These are phyloP conservation scores for Hirtodrosophila cameraria DNA, from an alignment of 2,888 invertebrate species.

Conservation along the genomic window DNA sequence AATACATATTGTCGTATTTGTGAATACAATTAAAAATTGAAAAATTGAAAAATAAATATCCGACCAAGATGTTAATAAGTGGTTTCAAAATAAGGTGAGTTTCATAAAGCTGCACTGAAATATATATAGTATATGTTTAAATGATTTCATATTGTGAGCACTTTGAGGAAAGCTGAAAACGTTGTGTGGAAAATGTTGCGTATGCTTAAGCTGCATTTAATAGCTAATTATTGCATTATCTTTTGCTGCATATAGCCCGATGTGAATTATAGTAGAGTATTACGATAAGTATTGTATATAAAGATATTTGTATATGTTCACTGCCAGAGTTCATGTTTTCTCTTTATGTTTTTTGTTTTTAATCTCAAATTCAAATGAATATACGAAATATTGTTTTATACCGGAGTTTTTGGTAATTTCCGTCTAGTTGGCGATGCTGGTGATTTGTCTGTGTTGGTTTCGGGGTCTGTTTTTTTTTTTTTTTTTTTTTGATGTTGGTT, in stretches of 20 bases:
- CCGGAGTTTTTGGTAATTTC: slow-evolving; percentile 98
- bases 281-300: no score
- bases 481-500: slow-evolving; percentile 35
- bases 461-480: slow-evolving; percentile 88
- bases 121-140: no score
- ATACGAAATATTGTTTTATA: slow-evolving; percentile 88
- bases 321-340: slow-evolving; percentile 39
- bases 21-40: slow-evolving; percentile 40
- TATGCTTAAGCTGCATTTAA: slow-evolving; percentile 73
- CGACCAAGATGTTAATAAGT: slow-evolving; percentile 28
- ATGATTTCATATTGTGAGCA: slow-evolving; percentile 53
- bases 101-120: slow-evolving; percentile 63
- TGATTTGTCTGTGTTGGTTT: slow-evolving; percentile 90
- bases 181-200: slow-evolving; percentile 60
- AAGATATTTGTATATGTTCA: slow-evolving; percentile 35
- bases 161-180: slow-evolving; percentile 67
- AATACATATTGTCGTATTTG: slow-evolving; percentile 32
- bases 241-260: slow-evolving; percentile 43
- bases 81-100: slow-evolving; percentile 48
- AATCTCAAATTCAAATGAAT: slow-evolving; percentile 60
- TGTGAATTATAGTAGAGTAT: slow-evolving; percentile 38
- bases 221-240: slow-evolving; percentile 61
- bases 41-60: slow-evolving; percentile 14
- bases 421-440: slow-evolving; percentile 95
- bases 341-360: slow-evolving; percentile 47